Evolutionary conservation across 2,797 vertebrate genomes (phyloP), one percentile per base, ranked within the genome.

Genomic region (Acipenser ruthenus): DNA sequence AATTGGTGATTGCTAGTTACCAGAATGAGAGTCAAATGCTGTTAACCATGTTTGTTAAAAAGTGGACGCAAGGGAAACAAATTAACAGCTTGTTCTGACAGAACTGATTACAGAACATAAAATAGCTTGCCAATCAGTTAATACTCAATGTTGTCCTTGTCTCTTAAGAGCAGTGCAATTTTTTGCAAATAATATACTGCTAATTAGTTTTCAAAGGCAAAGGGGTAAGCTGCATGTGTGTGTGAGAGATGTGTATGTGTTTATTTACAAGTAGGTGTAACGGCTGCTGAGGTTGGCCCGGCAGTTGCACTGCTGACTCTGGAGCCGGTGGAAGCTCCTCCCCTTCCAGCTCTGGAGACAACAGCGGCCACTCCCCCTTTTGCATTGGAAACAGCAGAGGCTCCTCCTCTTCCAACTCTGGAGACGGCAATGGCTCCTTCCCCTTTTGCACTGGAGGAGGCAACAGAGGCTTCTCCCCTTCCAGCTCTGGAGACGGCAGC

Each of bases 51-150:
- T 55, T 68, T 65, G 65, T 13, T 65, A 64, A 69, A 68, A 65
- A 68, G 56, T 50, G 62, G 67, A 68, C 48, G 56, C 65, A 56
- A 68, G 65, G 71, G 70, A 68, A 69, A 56, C 65, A 65, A 66
- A 70, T 67, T 73, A 73, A 68, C 64, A 65, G 37, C 65, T 67
- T 72, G 72, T 70, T 70, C 64, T 67, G 64, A 52, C 51, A 67
- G 62, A 61, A 67, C 67, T 69, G 69, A 73, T 65, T 66, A 69
- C 62, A 48, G 58, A 64, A 60, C 67, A 69, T 59, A 71, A 56
- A 68, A 62, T 49, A 65, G 65, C 60, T 64, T 64, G 65, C 68
- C 63, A 69, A 58, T 69, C 68, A 69, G 68, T 64, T 64, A 53
- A 10, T 23, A 18, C 62, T 10, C 64, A 10, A 49, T 49, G 10